Conservation (phyloP, 1,140 invertebrate species). For the Carcinoscorpius rotundicauda region DNA sequence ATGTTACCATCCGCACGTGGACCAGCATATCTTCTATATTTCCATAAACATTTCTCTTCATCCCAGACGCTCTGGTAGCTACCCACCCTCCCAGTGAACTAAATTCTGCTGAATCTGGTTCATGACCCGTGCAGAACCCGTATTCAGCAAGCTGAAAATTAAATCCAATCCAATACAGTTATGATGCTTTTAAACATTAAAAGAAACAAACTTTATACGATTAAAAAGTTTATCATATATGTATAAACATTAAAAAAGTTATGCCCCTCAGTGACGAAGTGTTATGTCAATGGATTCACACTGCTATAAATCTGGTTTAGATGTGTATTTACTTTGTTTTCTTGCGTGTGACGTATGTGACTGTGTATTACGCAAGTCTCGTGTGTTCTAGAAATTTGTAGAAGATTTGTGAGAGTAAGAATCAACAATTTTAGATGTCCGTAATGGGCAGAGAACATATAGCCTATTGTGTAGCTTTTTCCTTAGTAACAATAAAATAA, state of each 20-base stretch:
- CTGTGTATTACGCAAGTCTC: too few relatives aligned
- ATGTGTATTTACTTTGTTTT: too few relatives aligned
- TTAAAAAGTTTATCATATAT: conserved; percentile 64
- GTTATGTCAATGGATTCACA: too few relatives aligned
- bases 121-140: conserved; percentile 75
- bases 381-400: too few relatives aligned
- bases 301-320: too few relatives aligned
- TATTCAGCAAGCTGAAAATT: conserved; percentile 39
- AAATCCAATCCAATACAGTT: conserved; percentile 89
- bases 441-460: too few relatives aligned
- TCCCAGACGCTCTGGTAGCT: conserved; percentile 90
- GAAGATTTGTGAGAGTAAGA: too few relatives aligned
- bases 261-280: too few relatives aligned
- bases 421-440: too few relatives aligned
- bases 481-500: too few relatives aligned
- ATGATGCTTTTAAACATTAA: conserved; percentile 69
- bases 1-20: conserved; percentile 74
- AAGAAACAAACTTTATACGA: conserved; percentile 89
- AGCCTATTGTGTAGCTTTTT: too few relatives aligned
- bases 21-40: conserved; percentile 94
- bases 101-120: conserved; percentile 96
- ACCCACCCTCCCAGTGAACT: conserved; percentile 94
- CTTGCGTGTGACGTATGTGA: too few relatives aligned
- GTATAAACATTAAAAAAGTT: conserved; percentile 44
- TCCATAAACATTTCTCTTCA: conserved; percentile 98